Evolutionary conservation across 2,888 invertebrate genomes (phyloP), one percentile per base, ranked within the genome.

Genomic region (Agrilus cyanescens): DNA sequence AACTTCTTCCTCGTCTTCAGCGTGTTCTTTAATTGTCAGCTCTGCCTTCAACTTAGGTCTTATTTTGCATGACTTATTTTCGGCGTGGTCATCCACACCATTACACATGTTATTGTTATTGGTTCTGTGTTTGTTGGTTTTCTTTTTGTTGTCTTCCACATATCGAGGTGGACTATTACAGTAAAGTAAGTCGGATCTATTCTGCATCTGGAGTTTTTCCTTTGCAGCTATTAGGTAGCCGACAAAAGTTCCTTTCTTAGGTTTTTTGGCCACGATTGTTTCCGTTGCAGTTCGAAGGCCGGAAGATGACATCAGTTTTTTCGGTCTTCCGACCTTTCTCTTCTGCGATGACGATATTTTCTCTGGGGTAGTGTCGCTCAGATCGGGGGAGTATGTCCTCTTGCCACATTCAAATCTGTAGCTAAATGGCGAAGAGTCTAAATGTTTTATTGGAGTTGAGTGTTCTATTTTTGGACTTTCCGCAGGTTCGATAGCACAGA

Each of bases 201-300:
- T 61, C 46, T 71, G 68, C 46, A 69, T 55, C 46, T 71, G 78
- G 15, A 77, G 61, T 52, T 78, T 75, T 37, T 76, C 76, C 56
- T 80, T 81, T 2, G 81, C 78, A 3, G 71, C 72, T 44, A 82
- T 57, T 39, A 82, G 63, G 53, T 76, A 81, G 0, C 80, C 79
- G 3, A 82, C 80, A 3, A 81, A 66, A 48, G 75, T 75, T 53
- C 73, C 75, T 48, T 78, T 78, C 57, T 82, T 80, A 0, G 83
- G 81, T 60, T 85, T 85, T 59, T 87, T 87, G 3, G 85, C 82
- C 1, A 86, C 85, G 40, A 86, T 85, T 0, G 85, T 86, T 65
- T 87, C 86, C 0, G 84, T 84, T 1, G 77, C 75, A 49, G 76
- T 74, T 44, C 73, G 75, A 32, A 69, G 67, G 1, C 69, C 68